phyloP scores from a whole-genome alignment of 2,888 invertebrate genomes.

The Empis stercorea region DNA sequence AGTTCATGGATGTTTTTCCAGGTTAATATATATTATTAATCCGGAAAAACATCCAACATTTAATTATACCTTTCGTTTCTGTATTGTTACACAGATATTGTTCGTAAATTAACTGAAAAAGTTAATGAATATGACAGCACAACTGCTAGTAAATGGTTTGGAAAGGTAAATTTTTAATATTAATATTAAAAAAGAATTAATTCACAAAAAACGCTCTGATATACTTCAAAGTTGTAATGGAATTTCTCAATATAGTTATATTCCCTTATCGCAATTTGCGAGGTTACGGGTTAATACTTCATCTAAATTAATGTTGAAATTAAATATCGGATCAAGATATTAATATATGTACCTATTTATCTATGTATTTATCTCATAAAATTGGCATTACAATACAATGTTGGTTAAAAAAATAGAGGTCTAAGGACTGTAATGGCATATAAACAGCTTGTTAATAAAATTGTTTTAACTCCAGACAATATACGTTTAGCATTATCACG shows the following conservation, averaged over 20 bases:
- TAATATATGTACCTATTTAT: too few species aligned
- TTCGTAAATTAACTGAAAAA: slow-evolving; percentile 67
- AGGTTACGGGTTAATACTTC: too few species aligned
- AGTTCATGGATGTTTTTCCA: slow-evolving; percentile 80
- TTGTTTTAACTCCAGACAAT: slow-evolving; percentile 60
- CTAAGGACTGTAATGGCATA: slow-evolving; percentile 61
- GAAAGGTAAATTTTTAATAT: slow-evolving; percentile 48
- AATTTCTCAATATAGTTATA: too few species aligned
- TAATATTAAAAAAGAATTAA: too few species aligned
- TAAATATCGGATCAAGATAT: too few species aligned
- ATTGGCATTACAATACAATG: slow-evolving; percentile 79
- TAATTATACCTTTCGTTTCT: slow-evolving; percentile 4
- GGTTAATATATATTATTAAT: slow-evolving; percentile 19
- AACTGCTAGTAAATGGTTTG: slow-evolving; percentile 68
- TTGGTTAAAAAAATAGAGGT: slow-evolving; percentile 70
- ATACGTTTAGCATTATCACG: slow-evolving; percentile 64
- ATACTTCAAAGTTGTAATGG: too few species aligned
- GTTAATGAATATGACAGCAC: slow-evolving; percentile 63
- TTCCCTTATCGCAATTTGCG: too few species aligned
- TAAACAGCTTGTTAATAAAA: slow-evolving; percentile 54
- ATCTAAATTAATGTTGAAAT: too few species aligned
- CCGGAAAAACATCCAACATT: neutral
- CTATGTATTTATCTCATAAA: slow-evolving; percentile 15
- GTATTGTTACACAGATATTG: too few species aligned
- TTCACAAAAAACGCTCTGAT: too few species aligned